Conservation (phyloP, 1,140 invertebrate genomes). For the Lanistes nyassanus region DNA sequence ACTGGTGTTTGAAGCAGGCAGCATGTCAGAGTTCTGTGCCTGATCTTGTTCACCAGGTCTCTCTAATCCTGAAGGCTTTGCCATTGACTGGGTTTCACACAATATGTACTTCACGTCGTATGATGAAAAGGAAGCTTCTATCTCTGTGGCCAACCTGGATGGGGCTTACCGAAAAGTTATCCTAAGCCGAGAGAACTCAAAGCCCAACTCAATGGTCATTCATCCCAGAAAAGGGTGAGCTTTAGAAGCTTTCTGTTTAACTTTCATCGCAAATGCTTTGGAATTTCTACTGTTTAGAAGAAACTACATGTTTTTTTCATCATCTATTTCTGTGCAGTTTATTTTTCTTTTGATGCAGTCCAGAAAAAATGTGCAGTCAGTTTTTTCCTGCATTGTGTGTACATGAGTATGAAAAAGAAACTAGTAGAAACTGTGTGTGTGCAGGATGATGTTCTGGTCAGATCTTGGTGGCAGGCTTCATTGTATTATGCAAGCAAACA, state of each 20-base stretch:
- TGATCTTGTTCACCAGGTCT: slow-evolving; percentile 43
- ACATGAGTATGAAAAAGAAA: no score
- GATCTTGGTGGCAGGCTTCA: slow-evolving; percentile 57
- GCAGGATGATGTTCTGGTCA: slow-evolving; percentile 65
- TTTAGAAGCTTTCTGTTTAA: no score
- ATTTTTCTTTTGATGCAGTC: not conserved
- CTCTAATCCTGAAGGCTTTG: slow-evolving; percentile 69
- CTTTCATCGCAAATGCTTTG: no score
- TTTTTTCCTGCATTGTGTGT: no score
- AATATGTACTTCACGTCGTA: slow-evolving; percentile 77
- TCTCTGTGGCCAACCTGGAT: slow-evolving; percentile 77
- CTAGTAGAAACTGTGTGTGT: slow-evolving; percentile 16
- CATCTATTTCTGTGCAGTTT: not conserved
- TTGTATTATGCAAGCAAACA: slow-evolving; percentile 73
- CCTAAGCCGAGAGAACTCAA: slow-evolving; percentile 35
- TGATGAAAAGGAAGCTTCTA: slow-evolving; percentile 68
- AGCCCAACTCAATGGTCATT: slow-evolving; percentile 73
- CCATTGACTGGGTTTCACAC: slow-evolving; percentile 81
- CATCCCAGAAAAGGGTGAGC: slow-evolving; percentile 75
- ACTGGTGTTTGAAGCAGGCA: no score
- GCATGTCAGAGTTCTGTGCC: no score
- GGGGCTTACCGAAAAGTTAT: slow-evolving; percentile 75
- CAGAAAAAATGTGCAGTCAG: no score
- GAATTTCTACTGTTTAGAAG: no score
- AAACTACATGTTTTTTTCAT: no score